Percentiles rank a stretch among this genome's conserved stretches.
These are phyloP conservation scores for Trichogramma pretiosum DNA, from an alignment of 1,140 invertebrate genomes.

Conservation along the genomic window DNA sequence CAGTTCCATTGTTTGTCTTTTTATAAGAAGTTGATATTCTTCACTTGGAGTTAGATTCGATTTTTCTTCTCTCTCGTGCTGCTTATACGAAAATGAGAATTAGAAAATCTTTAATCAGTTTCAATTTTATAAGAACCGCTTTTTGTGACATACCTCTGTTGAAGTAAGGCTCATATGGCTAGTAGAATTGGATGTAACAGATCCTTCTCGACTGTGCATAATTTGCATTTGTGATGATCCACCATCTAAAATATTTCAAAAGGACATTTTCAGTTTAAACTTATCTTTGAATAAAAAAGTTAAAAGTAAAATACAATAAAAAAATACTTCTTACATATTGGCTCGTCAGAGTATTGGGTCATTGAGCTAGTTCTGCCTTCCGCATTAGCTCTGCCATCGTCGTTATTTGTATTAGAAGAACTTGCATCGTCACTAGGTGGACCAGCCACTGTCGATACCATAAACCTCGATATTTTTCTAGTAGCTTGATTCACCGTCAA, in stretches of 20 bases:
- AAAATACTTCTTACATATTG: slow-evolving; percentile 23
- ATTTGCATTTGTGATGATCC: slow-evolving; percentile 25
- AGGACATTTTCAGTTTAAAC: background rate
- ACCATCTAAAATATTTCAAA: slow-evolving; percentile 7
- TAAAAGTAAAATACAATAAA: background rate
- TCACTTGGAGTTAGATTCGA: slow-evolving; percentile 38
- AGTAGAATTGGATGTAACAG: too few relatives aligned
- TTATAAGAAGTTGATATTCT: slow-evolving; percentile 43
- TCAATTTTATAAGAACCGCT: too few relatives aligned
- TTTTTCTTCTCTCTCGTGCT: slow-evolving; percentile 39
- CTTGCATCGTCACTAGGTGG: slow-evolving; percentile 27
- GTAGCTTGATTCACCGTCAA: slow-evolving; percentile 26
- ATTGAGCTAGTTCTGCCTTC: slow-evolving; percentile 12
- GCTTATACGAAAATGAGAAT: too few relatives aligned
- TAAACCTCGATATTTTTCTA: slow-evolving; percentile 46
- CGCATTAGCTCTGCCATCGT: slow-evolving; percentile 5
- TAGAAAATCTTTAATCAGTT: too few relatives aligned
- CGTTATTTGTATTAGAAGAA: slow-evolving; percentile 13
- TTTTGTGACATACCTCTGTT: too few relatives aligned
- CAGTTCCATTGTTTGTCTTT: slow-evolving; percentile 41
- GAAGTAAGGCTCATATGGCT: too few relatives aligned
- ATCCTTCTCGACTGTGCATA: slow-evolving; percentile 38
- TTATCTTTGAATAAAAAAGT: background rate
- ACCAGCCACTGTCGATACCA: slow-evolving; percentile 46
- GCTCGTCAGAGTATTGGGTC: slow-evolving; percentile 27